phyloP scores from a whole-genome alignment of 2,113 vertebrate species.

The Salvelinus namaycush region DNA sequence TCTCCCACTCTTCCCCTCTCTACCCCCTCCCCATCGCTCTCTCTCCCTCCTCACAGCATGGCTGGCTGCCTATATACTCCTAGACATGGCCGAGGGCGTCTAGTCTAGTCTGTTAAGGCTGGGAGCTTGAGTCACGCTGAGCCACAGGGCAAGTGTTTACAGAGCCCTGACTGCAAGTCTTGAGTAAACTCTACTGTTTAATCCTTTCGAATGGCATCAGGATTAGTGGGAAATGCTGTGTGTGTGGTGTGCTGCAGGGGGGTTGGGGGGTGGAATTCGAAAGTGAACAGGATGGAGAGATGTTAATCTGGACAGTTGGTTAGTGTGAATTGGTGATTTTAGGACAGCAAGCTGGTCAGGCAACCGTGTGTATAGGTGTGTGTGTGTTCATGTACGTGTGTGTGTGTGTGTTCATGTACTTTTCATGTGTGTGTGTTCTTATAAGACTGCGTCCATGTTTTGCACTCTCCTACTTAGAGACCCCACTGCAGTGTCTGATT shows the following conservation, averaged over 20 bases:
- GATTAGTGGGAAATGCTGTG: constrained; percentile 13
- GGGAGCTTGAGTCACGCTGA: not conserved
- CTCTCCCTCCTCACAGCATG: constrained; percentile 13
- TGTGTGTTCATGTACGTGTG: too few relatives aligned
- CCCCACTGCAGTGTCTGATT: constrained; percentile 45
- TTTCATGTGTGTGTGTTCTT: not conserved
- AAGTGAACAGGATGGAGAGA: too few relatives aligned
- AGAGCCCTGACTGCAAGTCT: constrained; percentile 6
- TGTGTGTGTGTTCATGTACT: too few relatives aligned
- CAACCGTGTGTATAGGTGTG: not conserved
- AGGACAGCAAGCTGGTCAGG: not conserved
- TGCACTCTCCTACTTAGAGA: not conserved
- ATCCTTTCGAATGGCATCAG: constrained; percentile 11
- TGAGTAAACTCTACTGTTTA: constrained; percentile 10
- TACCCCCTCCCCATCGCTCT: not conserved
- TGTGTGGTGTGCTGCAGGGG: not conserved
- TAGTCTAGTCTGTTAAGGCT: constrained; percentile 1
- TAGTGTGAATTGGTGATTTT: constrained; percentile 56
- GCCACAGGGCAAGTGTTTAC: constrained; percentile 7
- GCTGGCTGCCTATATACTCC: constrained; percentile 1
- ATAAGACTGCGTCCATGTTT: not conserved
- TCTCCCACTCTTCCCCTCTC: not conserved
- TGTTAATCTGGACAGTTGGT: too few relatives aligned
- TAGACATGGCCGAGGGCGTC: not conserved
- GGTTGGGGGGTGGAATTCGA: too few relatives aligned